Conservation (phyloP, 2,888 invertebrate genomes). For the Laothoe populi region DNA sequence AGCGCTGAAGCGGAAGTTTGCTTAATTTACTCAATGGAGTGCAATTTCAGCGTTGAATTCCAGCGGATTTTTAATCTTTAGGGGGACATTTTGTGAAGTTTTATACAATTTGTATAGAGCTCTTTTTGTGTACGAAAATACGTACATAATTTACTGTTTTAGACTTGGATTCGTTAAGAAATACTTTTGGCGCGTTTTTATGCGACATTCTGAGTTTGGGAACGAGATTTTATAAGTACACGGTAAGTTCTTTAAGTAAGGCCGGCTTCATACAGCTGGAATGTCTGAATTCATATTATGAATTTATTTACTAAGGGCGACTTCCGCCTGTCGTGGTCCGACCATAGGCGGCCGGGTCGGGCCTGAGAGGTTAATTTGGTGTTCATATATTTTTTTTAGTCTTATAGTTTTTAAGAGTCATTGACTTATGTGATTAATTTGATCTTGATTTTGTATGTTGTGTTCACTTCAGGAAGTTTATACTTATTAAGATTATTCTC, state of each 20-base stretch:
- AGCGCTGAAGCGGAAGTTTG: conserved; percentile 36
- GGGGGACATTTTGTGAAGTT: conserved; percentile 20
- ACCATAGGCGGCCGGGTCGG: too few relatives aligned
- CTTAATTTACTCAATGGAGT: conserved; percentile 44
- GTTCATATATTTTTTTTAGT: too few relatives aligned
- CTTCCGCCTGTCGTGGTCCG: too few relatives aligned
- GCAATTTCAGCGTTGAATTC: conserved; percentile 32
- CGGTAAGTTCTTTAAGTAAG: neutral
- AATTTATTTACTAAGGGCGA: too few relatives aligned
- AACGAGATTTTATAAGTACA: neutral
- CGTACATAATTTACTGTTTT: conserved; percentile 6
- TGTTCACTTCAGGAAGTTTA: too few relatives aligned
- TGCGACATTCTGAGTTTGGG: neutral
- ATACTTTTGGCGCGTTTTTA: conserved; percentile 12
- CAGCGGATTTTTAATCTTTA: conserved; percentile 25
- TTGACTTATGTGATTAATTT: too few relatives aligned
- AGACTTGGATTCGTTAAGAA: conserved; percentile 11
- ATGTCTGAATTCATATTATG: too few relatives aligned
- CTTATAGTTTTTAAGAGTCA: too few relatives aligned
- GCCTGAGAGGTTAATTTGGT: too few relatives aligned
- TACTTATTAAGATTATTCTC: too few relatives aligned
- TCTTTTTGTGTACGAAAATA: conserved; percentile 16
- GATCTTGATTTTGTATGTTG: too few relatives aligned
- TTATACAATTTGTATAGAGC: conserved; percentile 4
- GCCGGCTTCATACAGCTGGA: too few relatives aligned